Percentiles rank a stretch among this genome's conserved stretches.
These are phyloP conservation scores for Heliconius ismenius DNA, from an alignment of 2,888 invertebrate genomes.

Conservation along the genomic window DNA sequence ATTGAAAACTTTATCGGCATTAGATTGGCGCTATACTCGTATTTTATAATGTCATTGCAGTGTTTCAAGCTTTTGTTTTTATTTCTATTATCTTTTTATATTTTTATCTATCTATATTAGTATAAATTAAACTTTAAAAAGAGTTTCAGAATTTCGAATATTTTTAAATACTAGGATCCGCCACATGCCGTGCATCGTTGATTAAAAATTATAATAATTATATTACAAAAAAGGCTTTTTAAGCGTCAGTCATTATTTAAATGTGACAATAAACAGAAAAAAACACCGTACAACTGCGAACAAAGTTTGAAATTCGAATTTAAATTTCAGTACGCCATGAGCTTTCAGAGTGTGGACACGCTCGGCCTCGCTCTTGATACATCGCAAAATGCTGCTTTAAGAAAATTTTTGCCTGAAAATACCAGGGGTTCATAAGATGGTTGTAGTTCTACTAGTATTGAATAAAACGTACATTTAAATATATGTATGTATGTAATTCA, in stretches of 20 bases:
- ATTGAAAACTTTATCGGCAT: not conserved
- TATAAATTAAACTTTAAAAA: too few relatives aligned
- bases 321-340: slow-evolving; percentile 27
- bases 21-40: not conserved
- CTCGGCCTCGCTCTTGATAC: slow-evolving; percentile 11
- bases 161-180: too few relatives aligned
- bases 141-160: too few relatives aligned
- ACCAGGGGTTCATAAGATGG: slow-evolving; percentile 27
- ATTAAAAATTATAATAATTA: too few relatives aligned
- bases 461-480: not conserved
- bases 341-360: slow-evolving; percentile 32
- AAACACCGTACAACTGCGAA: not conserved
- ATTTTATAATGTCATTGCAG: not conserved
- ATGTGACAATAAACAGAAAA: slow-evolving; percentile 3
- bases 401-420: slow-evolving; percentile 30
- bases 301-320: slow-evolving; percentile 22
- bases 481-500: not conserved
- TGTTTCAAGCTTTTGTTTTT: not conserved
- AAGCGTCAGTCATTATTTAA: not conserved
- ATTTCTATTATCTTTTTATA: not conserved
- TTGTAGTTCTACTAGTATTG: slow-evolving; percentile 15
- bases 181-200: too few relatives aligned
- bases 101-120: too few relatives aligned
- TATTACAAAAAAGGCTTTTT: too few relatives aligned
- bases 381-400: slow-evolving; percentile 25